Evolutionary conservation across 2,888 invertebrate genomes (phyloP).

Genomic region (Pseudeuparius sepicola): DNA sequence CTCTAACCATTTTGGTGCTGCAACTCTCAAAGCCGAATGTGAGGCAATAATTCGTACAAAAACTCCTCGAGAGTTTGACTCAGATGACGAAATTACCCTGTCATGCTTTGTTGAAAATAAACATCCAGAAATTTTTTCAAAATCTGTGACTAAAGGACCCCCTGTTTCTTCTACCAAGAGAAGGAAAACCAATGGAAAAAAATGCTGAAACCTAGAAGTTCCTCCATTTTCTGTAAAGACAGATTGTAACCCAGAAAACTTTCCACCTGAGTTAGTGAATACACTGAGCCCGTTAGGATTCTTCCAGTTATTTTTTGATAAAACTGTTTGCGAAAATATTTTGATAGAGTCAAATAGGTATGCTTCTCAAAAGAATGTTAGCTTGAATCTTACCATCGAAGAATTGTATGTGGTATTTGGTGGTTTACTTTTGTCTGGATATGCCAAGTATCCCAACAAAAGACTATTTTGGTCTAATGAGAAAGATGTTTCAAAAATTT

Average conservation of each 20-base stretch:
- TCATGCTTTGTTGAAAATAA: conserved; percentile 7
- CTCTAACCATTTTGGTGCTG: too few relatives aligned
- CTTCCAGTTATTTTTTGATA: conserved; percentile 2
- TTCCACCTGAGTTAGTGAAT: neutral
- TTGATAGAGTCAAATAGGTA: too few relatives aligned
- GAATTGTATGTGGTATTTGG: conserved; percentile 19
- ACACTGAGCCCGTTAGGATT: conserved; percentile 7
- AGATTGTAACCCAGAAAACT: neutral
- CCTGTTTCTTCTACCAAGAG: conserved; percentile 6
- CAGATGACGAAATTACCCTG: too few relatives aligned
- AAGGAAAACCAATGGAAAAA: conserved; percentile 8
- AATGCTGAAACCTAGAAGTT: conserved; percentile 1
- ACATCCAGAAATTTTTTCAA: conserved; percentile 3
- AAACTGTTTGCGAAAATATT: conserved; percentile 1
- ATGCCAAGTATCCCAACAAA: conserved; percentile 20
- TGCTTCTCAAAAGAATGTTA: conserved; percentile 17
- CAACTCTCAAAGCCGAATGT: conserved; percentile 7
- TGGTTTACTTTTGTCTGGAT: conserved; percentile 17
- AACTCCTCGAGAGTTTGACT: too few relatives aligned
- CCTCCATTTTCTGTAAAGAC: conserved; percentile 8
- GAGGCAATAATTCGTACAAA: conserved; percentile 4
- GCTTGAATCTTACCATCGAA: conserved; percentile 13
- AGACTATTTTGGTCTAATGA: conserved; percentile 17
- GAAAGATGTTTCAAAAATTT: conserved; percentile 16
- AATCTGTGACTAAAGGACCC: conserved; percentile 10